phyloP scores from a whole-genome alignment of 1,140 invertebrate genomes.

The Drosophila cardini region DNA sequence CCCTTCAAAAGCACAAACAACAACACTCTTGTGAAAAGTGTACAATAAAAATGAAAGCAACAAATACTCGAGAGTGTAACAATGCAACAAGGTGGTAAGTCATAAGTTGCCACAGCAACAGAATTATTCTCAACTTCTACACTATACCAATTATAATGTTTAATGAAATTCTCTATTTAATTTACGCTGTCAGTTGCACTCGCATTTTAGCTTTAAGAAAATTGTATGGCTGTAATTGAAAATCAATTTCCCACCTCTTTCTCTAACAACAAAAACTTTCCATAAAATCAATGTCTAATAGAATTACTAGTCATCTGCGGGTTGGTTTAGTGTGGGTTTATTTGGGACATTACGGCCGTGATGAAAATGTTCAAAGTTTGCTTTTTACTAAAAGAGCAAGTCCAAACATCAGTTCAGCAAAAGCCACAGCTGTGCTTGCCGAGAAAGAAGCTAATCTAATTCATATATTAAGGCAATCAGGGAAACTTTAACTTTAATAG shows the following conservation, averaged over 20 bases:
- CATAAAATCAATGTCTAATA: slow-evolving; percentile 59
- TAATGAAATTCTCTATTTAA: slow-evolving; percentile 37
- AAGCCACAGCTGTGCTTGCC: slow-evolving; percentile 18
- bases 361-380: slow-evolving; percentile 21
- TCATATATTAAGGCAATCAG: not conserved
- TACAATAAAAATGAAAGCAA: slow-evolving; percentile 16
- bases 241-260: slow-evolving; percentile 59
- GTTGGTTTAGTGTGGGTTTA: not conserved
- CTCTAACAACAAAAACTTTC: slow-evolving; percentile 8
- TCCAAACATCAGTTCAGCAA: not conserved
- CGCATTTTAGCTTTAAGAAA: slow-evolving; percentile 10
- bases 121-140: not conserved
- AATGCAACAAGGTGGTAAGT: slow-evolving; percentile 25
- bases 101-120: slow-evolving; percentile 1
- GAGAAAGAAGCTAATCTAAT: slow-evolving; percentile 7
- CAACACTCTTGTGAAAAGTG: slow-evolving; percentile 24
- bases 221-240: slow-evolving; percentile 42
- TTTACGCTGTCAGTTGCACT: slow-evolving; percentile 34
- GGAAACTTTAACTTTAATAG: not conserved
- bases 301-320: slow-evolving; percentile 50
- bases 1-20: slow-evolving; percentile 36
- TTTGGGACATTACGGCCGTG: not conserved
- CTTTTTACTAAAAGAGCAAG: not conserved
- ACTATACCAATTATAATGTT: slow-evolving; percentile 23
- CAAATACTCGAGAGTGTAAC: not conserved